Percentiles rank a stretch among this genome's conserved stretches.
phyloP scores from a whole-genome alignment of 2,888 invertebrate species.

The Melanargia galathea region DNA sequence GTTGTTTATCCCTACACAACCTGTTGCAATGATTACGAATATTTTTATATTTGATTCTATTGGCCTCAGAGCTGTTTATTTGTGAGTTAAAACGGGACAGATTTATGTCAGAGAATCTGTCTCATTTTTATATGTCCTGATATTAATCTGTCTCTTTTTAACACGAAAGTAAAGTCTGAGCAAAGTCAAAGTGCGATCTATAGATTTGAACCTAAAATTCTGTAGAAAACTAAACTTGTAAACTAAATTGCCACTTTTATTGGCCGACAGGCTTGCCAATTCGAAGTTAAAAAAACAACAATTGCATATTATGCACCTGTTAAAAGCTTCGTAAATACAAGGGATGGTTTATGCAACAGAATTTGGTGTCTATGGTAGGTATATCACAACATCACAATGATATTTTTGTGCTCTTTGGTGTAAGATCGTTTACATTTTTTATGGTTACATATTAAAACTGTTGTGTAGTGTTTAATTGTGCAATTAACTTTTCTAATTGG shows the following conservation, averaged over 20 bases:
- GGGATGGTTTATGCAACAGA: neutral
- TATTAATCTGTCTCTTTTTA: too few relatives aligned
- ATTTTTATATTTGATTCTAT: too few relatives aligned
- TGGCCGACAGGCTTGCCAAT: neutral
- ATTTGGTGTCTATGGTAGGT: conserved; percentile 35
- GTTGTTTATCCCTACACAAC: too few relatives aligned
- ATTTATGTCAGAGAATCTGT: too few relatives aligned
- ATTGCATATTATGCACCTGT: neutral
- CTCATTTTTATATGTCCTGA: too few relatives aligned
- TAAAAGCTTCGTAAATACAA: neutral
- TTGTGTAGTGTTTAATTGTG: conserved; percentile 31
- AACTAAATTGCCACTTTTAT: neutral
- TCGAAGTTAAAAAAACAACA: neutral
- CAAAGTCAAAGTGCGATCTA: too few relatives aligned
- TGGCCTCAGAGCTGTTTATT: too few relatives aligned
- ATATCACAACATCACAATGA: conserved; percentile 63
- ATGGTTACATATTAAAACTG: conserved; percentile 38
- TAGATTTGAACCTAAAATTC: too few relatives aligned
- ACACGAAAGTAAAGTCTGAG: too few relatives aligned
- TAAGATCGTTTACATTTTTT: conserved; percentile 50
- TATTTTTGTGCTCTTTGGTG: conserved; percentile 54
- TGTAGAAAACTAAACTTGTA: too few relatives aligned
- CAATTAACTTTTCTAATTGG: conserved; percentile 30
- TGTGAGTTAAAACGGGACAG: too few relatives aligned
- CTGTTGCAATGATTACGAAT: too few relatives aligned